Evolutionary conservation across 2,888 invertebrate species (phyloP), one percentile per base, ranked within the genome.

Genomic region (Nemotelus pantherinus): DNA sequence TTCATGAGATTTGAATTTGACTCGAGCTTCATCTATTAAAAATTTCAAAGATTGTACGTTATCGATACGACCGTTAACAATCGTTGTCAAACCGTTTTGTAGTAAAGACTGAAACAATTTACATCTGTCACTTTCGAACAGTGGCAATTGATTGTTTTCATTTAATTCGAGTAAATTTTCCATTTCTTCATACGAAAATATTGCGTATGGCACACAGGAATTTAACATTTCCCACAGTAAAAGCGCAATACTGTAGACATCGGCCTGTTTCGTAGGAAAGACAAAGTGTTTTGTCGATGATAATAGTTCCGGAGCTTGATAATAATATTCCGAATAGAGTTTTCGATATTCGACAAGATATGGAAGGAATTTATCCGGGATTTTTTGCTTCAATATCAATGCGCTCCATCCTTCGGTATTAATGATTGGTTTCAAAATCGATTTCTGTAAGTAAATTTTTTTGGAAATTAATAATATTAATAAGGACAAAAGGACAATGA

Each of bases 191-290:
- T 80, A 75, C 60, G 71, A 80, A 67, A 79, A 81, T 45, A 80
- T 72, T 3, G 76, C 80, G 77, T 79, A 81, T 43, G 82, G 82
- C 60, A 80, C 77, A 76, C 79, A 79, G 9, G 77, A 50, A 70
- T 82, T 81, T 43, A 82, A 57, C 50, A 80, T 70, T 76, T 82
- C 82, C 82, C 82, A 82, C 10, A 82, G 58, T 41, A 81, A 57
- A 10, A 82, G 71, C 43, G 80, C 76, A 53, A 82, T 64, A 7
- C 77, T 70, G 74, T 81, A 82, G 6, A 81, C 77, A 77, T 82
- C 82, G 2, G 81, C 68, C 44, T 71, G 50, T 57, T 75, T 79
- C 6, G 80, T 78, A 53, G 82, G 82, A 77, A 79, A 79, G 2
- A 82, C 80, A 77, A 81, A 80, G 57, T 71, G 64, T 9, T 58